A percentile compares a stretch with the other conserved stretches of the same genome.
phyloP scores from a whole-genome alignment of 2,113 vertebrate species.

The Danio rerio region GRCz12tu NC_133195.1:40245501-40246000 shows the following conservation, averaged over 20 bases:
- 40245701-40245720: slow-evolving; percentile 24
- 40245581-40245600: slow-evolving; percentile 60
- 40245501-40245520: slow-evolving; percentile 18
- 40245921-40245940: slow-evolving; percentile 7
- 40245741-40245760: slow-evolving; percentile 40
- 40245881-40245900: slow-evolving; percentile 34
- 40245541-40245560: slow-evolving; percentile 21
- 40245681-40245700: slow-evolving; percentile 3
- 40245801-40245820: slow-evolving; percentile 41
- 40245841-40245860: slow-evolving; percentile 41
- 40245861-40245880: slow-evolving; percentile 39
- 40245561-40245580: slow-evolving; percentile 51
- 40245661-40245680: slow-evolving; percentile 31
- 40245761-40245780: slow-evolving; percentile 34
- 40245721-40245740: slow-evolving; percentile 29
- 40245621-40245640: slow-evolving; percentile 3
- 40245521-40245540: slow-evolving; percentile 36
- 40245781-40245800: slow-evolving; percentile 42
- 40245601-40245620: slow-evolving; percentile 39
- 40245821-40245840: slow-evolving; percentile 31
- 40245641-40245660: slow-evolving; percentile 10
- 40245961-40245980: slow-evolving; percentile 19
- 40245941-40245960: slow-evolving; percentile 23
- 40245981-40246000: background rate
- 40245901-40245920: slow-evolving; percentile 29